phyloP scores from a whole-genome alignment of 2,797 vertebrate species.

The Molossus alvarezi region DNA sequence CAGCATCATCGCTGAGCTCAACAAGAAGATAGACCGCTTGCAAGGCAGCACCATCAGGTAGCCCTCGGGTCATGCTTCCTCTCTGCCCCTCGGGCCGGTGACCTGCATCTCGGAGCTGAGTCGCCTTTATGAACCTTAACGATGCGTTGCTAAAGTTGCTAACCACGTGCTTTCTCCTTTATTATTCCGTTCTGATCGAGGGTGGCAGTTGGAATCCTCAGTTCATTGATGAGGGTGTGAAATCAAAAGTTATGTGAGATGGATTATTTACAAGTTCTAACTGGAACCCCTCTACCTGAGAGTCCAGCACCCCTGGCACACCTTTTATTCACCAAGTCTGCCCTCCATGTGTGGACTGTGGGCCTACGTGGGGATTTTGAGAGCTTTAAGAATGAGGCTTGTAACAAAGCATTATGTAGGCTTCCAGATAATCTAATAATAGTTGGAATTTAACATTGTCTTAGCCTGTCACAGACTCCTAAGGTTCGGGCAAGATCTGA shows the following conservation, averaged over 20 bases:
- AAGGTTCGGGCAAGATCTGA: neutral
- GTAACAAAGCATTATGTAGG: neutral
- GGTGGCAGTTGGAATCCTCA: neutral
- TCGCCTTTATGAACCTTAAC: neutral
- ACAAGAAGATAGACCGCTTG: slow-evolving; percentile 94
- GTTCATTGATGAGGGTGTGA: neutral
- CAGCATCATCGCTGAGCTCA: slow-evolving; percentile 94
- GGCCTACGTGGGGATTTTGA: neutral
- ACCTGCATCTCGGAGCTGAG: neutral
- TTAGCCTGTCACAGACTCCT: neutral
- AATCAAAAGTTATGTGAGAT: neutral
- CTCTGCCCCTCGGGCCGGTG: neutral
- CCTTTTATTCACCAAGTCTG: neutral
- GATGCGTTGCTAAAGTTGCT: neutral
- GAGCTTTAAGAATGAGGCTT: neutral
- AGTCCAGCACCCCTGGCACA: neutral
- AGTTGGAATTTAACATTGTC: slow-evolving; percentile 9
- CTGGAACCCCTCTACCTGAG: neutral
- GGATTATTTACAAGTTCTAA: neutral
- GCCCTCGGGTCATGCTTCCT: rapidly evolving
- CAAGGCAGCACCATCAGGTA: slow-evolving; percentile 94
- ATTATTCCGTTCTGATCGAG: neutral
- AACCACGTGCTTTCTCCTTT: neutral
- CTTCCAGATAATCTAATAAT: slow-evolving; percentile 52
- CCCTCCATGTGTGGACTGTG: neutral